phyloP scores from a whole-genome alignment of 2,797 vertebrate species.

The Rhinogobio ventralis region DNA sequence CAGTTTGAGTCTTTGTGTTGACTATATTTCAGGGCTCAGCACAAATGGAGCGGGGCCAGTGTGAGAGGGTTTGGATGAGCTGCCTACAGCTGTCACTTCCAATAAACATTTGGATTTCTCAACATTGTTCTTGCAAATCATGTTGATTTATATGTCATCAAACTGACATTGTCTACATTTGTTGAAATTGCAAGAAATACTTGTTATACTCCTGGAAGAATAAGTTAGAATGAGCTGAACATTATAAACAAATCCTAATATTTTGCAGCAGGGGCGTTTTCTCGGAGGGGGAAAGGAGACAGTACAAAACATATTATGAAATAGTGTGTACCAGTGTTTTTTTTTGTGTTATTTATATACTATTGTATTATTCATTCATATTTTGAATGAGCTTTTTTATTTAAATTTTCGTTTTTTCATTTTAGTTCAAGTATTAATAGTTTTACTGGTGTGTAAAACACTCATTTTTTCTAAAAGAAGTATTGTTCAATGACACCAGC shows the following conservation, averaged over 20 bases:
- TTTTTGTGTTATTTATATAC: background rate
- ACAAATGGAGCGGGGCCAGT: background rate
- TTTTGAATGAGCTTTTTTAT: background rate
- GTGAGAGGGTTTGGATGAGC: background rate
- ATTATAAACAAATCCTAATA: background rate
- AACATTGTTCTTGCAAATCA: background rate
- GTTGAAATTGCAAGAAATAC: background rate
- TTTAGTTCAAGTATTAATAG: background rate
- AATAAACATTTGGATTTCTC: background rate
- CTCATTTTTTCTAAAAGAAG: too few species aligned
- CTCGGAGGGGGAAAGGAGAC: background rate
- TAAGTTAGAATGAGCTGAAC: background rate
- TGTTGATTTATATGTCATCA: slow-evolving; percentile 1
- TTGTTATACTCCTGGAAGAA: background rate
- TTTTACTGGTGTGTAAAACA: background rate
- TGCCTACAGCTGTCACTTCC: background rate
- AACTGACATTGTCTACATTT: background rate
- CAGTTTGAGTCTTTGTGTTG: slow-evolving; percentile 1
- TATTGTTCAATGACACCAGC: too few species aligned
- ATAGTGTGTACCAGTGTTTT: background rate
- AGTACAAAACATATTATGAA: background rate
- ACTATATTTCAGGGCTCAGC: background rate
- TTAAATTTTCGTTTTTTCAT: background rate
- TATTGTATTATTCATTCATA: background rate
- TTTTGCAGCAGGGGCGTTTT: background rate